Evolutionary conservation across 53 echinoderm and acorn worm genomes (phyloP).

Genomic region (Holothuria leucospilota): DNA sequence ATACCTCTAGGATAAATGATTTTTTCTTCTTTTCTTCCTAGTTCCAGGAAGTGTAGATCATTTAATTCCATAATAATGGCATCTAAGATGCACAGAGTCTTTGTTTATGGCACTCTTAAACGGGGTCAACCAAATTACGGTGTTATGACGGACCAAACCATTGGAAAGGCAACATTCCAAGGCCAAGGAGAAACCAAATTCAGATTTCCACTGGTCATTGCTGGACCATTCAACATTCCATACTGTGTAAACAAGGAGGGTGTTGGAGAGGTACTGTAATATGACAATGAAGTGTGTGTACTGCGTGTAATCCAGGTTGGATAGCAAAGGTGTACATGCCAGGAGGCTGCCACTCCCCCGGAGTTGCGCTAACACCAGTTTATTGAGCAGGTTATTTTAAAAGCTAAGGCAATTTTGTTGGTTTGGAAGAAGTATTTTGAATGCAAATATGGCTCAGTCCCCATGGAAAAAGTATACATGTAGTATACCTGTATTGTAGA

Average conservation of each 20-base stretch:
- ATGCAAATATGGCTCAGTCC: too few species aligned
- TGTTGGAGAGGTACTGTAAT: constrained; percentile 62
- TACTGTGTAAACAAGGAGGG: constrained; percentile 79
- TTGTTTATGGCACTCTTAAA: constrained; percentile 95
- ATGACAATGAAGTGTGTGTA: background rate
- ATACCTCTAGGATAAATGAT: too few species aligned
- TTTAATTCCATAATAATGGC: too few species aligned
- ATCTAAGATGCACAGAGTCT: constrained; percentile 62
- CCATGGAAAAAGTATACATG: too few species aligned
- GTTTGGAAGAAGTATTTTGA: too few species aligned
- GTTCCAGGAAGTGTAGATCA: too few species aligned
- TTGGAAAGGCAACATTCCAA: constrained; percentile 62
- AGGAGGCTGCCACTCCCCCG: too few species aligned
- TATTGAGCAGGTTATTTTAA: too few species aligned
- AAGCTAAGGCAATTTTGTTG: too few species aligned
- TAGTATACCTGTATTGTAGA: too few species aligned
- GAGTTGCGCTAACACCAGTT: too few species aligned
- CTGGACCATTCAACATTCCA: constrained; percentile 79
- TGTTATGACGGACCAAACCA: constrained; percentile 34
- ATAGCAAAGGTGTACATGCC: background rate
- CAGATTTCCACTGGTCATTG: constrained; percentile 80
- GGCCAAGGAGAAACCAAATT: constrained; percentile 68
- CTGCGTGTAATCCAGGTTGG: background rate
- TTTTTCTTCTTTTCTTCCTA: too few species aligned
- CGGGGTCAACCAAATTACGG: constrained; percentile 81